Evolutionary conservation across 2,888 invertebrate genomes (phyloP).

Genomic region (Loripinus fragilis): DNA sequence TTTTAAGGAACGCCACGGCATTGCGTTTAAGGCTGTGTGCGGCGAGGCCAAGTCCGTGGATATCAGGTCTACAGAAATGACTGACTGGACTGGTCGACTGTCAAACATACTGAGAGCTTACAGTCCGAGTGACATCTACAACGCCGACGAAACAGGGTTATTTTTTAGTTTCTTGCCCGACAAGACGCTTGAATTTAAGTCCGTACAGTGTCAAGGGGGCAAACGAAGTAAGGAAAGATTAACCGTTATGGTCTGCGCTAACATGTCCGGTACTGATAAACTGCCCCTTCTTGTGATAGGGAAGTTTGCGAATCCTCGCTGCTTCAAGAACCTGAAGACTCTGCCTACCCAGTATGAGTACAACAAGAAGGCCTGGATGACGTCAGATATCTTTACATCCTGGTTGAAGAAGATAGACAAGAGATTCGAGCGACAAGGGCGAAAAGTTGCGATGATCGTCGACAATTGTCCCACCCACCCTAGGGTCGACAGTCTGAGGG

Average conservation of each 20-base stretch:
- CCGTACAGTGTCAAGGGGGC: slow-evolving; percentile 55
- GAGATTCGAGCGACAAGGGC: slow-evolving; percentile 19
- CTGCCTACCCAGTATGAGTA: slow-evolving; percentile 47
- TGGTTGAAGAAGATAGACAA: slow-evolving; percentile 59
- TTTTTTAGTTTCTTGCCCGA: slow-evolving; percentile 57
- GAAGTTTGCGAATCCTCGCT: slow-evolving; percentile 48
- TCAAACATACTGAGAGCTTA: background rate
- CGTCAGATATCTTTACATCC: slow-evolving; percentile 47
- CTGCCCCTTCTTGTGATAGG: slow-evolving; percentile 58
- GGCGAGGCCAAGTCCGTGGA: slow-evolving; percentile 1
- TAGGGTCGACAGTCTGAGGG: slow-evolving; percentile 35
- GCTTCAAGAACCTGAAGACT: slow-evolving; percentile 53
- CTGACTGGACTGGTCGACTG: slow-evolving; percentile 1
- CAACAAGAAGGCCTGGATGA: slow-evolving; percentile 66
- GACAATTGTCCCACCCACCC: slow-evolving; percentile 67
- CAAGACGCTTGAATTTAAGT: slow-evolving; percentile 52
- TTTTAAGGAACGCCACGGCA: slow-evolving; percentile 20
- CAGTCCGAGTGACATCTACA: background rate
- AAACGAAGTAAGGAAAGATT: slow-evolving; percentile 56
- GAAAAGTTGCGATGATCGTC: slow-evolving; percentile 54
- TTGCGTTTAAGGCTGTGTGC: slow-evolving; percentile 8
- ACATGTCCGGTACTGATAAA: slow-evolving; percentile 29
- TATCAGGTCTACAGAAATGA: background rate
- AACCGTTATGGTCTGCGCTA: slow-evolving; percentile 43
- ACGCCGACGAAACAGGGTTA: slow-evolving; percentile 59